Conservation (phyloP, 2,888 invertebrate genomes). For the Ophion costatus region DNA sequence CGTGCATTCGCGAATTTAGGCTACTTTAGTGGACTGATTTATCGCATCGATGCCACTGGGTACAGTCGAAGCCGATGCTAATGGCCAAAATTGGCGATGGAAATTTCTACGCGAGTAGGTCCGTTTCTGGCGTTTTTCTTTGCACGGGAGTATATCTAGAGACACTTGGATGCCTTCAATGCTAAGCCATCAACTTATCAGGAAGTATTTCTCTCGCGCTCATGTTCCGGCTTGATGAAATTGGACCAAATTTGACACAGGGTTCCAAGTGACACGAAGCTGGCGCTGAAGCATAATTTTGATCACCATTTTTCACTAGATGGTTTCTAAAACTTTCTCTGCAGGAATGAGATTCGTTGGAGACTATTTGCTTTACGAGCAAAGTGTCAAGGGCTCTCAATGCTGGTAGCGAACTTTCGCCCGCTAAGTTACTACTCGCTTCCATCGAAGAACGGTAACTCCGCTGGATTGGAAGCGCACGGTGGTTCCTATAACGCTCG, state of each 20-base stretch:
- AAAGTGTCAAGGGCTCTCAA: not conserved
- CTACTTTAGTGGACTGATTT: not conserved
- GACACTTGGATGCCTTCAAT: not conserved
- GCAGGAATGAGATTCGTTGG: not conserved
- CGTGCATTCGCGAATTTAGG: not conserved
- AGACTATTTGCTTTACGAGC: not conserved
- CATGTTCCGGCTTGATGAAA: too few species aligned
- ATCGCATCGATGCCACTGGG: not conserved
- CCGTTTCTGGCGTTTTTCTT: not conserved
- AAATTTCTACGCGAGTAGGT: not conserved
- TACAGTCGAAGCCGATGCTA: not conserved
- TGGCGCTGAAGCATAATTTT: too few species aligned
- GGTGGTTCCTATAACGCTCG: not conserved
- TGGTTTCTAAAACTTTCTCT: not conserved
- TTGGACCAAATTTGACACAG: too few species aligned
- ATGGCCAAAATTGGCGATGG: not conserved
- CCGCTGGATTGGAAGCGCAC: slow-evolving; percentile 16
- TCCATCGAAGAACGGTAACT: not conserved
- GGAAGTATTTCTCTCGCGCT: too few species aligned
- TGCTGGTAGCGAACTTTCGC: not conserved
- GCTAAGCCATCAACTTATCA: too few species aligned
- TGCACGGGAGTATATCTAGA: not conserved
- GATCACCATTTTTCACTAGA: not conserved
- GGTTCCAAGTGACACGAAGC: too few species aligned
- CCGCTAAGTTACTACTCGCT: not conserved